Base-by-base conservation (phyloP, 2,888 invertebrate genomes). In the Drosophila quinaria region DNA sequence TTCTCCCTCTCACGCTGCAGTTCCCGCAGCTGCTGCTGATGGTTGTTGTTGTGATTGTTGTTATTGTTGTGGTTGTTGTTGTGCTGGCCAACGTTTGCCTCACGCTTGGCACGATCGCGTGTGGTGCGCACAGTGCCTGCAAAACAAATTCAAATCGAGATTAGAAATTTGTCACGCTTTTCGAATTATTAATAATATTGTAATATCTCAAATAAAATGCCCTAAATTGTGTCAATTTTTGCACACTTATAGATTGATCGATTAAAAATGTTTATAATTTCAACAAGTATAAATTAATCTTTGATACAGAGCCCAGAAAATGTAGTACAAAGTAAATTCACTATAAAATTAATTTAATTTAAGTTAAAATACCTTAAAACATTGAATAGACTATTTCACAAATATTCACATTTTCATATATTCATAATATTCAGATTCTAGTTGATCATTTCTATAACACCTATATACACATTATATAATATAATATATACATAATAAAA, bases 61-160 rank as follows among this genome's bases (percentile, higher is more conserved):
- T 70, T 74, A 52, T 84, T 75, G 37, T 70, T 67, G 60, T 80
- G 72, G 70, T 86, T 73, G 59, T 85, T 81, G 63, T 88, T 90
- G 51, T 91, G 83, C 46, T 87, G 90, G 25, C 80, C 79, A 70
- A 91, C 81, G 60, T 91, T 92, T 31, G 92, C 92, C 80, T 92
- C 92, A 80, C 92, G 92, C 84, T 92, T 92, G 78, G 92, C 92
- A 61, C 92, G 92, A 90, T 92, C 92, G 19, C 92, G 92, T 25
- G 92, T 93, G 41, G 93, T 93, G 63, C 92, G 91, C 33, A 92
- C 92, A 39, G 91, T 87, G 29, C 92, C 92, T 90, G 78, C 37
- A 79, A 72, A 17, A 19, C 6, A 11, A 15, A 44, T 19, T 0
- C 10, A 19, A 25, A 17, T 4, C 1, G 0, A 17, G 17, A 49